Base-by-base conservation (phyloP, 2,113 vertebrate genomes). In the Scomber scombrus region DNA sequence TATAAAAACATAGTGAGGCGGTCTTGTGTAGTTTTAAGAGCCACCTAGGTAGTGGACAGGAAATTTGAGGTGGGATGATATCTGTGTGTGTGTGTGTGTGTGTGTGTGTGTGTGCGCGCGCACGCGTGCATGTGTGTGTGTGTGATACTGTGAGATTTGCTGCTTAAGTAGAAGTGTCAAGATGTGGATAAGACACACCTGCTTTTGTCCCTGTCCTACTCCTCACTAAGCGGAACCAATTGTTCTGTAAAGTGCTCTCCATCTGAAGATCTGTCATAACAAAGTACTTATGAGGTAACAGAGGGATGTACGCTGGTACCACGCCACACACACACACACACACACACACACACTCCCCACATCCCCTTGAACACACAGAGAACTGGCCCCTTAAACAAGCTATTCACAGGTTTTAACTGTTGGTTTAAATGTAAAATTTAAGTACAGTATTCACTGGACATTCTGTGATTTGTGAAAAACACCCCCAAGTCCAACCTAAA, bases 251-350 rank as follows among this genome's bases (percentile, higher is more conserved):
- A 77, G 75, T 67, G 75, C 74, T 62, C 58, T 68, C 60, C 29
- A 50, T 80, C 60, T 77, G 26, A 73, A 78, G 66, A 76, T 45
- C 60, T 82, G 84, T 86, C 87, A 89, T 43, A 61, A 67, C 75
- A 54, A 29, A 40, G 21, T 50, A 82, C 19, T 61, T 83, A 21
- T 16, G 34, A 65, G 71, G 58, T 61, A 49, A 47, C 56, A 71
- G 46, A 60, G 43, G 21, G 31, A 62, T 29, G 62, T 16, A 40
- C 46, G 23, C 47, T 31, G 46, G 51, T 45, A 29, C 21, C 14
- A 26, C 55, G 47, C 16, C 54, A 29, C 16, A 51, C n/a, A 26
- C 23, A 26, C 34, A 50, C n/a, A 55, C 62, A 14, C 9, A 61
- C 31, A 34, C 34, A 52, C 16, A 31, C n/a, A 26, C 23, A 26